Evolutionary conservation across 2,113 vertebrate genomes (phyloP), one percentile per base, ranked within the genome.

Genomic region (Seriola quinqueradiata): DNA sequence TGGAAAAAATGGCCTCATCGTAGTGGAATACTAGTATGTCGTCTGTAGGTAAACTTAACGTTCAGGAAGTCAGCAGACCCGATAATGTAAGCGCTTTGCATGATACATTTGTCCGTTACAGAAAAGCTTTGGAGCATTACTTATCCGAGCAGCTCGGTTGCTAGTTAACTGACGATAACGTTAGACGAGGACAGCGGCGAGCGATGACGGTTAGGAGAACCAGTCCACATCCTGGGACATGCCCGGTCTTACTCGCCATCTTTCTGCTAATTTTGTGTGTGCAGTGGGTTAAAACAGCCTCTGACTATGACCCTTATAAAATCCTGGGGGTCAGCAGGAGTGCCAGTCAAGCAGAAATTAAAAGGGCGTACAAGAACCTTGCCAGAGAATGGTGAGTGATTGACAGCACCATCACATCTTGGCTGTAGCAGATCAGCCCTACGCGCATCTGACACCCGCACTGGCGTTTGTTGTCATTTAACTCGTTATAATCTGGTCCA

Each of bases 351-450:
- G 91, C 96, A 46, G 98, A 99, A 72, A 97, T 99, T 92, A 99
- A 99, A 91, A 97, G 95, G 91, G 97, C 96, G 1, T 99, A 99
- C 94, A 99, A 99, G 94, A 96, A 92, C 82, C 96, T 98, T 1
- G 98, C 95, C 60, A 96, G 96, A 67, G 97, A 98, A 91, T 99
- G 98, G 98, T 99, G 95, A 92, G 94, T 87, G 59, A 80, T 46
- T 70, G 59, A 83, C 70, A 76, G 2, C 19, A 25, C 34, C 69
- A 6, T 28, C 54, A 28, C 48, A 57, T 8, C 4, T n/a, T 17
- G 17, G 8, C 21, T n/a, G 4, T 11, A 25, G 54, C n/a, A 55
- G 21, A 23, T 34, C 16, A 40, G 14, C 16, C 40, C 17, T 38
- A 12, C 10, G 42, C 23, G 36, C 2, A 21, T 10, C 11, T 75